A percentile compares a stretch with the other conserved stretches of the same genome.
These are phyloP conservation scores for Antechinus stuartii DNA, from an alignment of 2,113 vertebrate genomes.

Conservation along the genomic window DNA sequence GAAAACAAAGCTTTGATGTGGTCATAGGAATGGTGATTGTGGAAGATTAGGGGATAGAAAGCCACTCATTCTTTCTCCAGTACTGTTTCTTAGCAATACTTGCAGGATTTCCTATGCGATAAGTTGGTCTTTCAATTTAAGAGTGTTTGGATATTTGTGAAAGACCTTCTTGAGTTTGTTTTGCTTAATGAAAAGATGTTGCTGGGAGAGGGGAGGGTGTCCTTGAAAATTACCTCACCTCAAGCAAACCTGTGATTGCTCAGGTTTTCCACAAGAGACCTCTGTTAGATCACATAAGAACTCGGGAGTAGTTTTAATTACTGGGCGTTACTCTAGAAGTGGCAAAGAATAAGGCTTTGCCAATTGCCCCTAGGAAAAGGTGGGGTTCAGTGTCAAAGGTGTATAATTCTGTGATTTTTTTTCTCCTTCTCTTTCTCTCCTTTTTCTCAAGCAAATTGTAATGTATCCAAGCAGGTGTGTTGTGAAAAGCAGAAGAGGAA, in stretches of 20 bases:
- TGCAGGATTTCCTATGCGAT: neutral
- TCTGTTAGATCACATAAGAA: conserved; percentile 70
- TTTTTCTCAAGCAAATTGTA: conserved; percentile 71
- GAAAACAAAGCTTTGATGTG: neutral
- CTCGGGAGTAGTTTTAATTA: conserved; percentile 53
- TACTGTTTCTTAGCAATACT: neutral
- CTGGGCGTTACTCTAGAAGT: conserved; percentile 65
- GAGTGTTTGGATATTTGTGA: neutral
- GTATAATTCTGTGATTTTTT: conserved; percentile 75
- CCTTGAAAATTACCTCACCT: conserved; percentile 1
- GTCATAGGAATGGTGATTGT: neutral
- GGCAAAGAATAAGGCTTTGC: conserved; percentile 71
- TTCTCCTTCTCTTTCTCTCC: conserved; percentile 31
- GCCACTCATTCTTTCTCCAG: neutral
- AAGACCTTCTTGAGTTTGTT: neutral
- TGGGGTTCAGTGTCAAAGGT: conserved; percentile 75
- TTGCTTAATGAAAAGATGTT: fast-evolving
- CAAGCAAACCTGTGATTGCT: conserved; percentile 73
- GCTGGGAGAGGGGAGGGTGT: neutral
- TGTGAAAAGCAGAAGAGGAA: conserved; percentile 80
- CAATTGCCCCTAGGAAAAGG: conserved; percentile 75
- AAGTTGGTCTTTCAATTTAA: neutral
- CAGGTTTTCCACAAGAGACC: conserved; percentile 82
- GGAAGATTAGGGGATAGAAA: neutral
- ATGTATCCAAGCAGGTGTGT: conserved; percentile 78